Conservation (phyloP, 2,888 invertebrate species). For the Cantharis nigra region DNA sequence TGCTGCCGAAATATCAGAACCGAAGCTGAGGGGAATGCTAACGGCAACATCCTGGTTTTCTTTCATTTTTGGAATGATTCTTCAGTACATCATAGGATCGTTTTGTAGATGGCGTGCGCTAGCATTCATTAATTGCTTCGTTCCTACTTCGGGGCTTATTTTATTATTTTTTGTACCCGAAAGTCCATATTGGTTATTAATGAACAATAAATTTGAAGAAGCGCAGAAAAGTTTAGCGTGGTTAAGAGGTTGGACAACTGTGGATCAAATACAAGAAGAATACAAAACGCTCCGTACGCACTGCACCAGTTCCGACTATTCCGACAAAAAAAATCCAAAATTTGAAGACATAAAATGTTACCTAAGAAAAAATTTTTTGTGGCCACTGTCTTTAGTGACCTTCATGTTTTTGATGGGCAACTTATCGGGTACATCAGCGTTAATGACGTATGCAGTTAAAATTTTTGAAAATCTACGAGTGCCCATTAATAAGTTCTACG, state of each 20-base stretch:
- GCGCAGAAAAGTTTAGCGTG: slow-evolving; percentile 74
- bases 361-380: slow-evolving; percentile 65
- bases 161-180: slow-evolving; percentile 76
- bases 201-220: slow-evolving; percentile 66
- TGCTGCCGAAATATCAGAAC: slow-evolving; percentile 82
- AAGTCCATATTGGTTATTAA: slow-evolving; percentile 79
- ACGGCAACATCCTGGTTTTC: slow-evolving; percentile 76
- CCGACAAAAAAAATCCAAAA: neutral
- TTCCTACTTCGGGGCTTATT: slow-evolving; percentile 68
- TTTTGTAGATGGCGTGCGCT: slow-evolving; percentile 73
- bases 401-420: slow-evolving; percentile 73
- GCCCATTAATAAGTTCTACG: slow-evolving; percentile 76
- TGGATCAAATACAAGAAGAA: slow-evolving; percentile 65
- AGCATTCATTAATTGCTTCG: slow-evolving; percentile 67
- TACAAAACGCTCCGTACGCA: slow-evolving; percentile 53
- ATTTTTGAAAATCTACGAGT: slow-evolving; percentile 74
- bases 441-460: slow-evolving; percentile 74
- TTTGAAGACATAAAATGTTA: slow-evolving; percentile 48
- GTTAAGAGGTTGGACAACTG: slow-evolving; percentile 76
- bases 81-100: slow-evolving; percentile 75
- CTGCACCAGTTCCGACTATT: slow-evolving; percentile 17
- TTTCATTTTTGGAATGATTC: slow-evolving; percentile 75
- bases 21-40: slow-evolving; percentile 74
- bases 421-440: slow-evolving; percentile 75
- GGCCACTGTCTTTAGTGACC: slow-evolving; percentile 69